These are phyloP conservation scores for Sebastes vulpes DNA, from an alignment of 2,797 vertebrate species.

Conservation along the genomic window DNA sequence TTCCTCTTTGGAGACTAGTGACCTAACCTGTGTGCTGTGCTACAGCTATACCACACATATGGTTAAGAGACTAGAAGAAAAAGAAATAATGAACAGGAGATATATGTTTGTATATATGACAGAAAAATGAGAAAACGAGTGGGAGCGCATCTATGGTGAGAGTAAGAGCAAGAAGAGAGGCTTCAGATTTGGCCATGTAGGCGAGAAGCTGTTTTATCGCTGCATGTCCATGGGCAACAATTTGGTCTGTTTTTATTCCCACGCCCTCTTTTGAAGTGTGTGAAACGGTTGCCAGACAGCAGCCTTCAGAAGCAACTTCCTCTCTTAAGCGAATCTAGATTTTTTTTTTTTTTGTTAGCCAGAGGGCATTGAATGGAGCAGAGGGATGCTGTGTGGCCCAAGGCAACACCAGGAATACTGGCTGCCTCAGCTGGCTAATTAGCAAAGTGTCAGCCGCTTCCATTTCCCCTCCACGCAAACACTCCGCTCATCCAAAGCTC, in stretches of 20 bases:
- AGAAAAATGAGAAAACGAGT: slow-evolving; percentile 30
- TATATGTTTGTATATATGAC: background rate
- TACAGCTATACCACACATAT: slow-evolving; percentile 16
- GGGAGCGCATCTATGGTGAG: slow-evolving; percentile 37
- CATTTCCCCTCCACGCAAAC: background rate
- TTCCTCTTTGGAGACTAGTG: slow-evolving; percentile 41
- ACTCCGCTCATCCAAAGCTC: slow-evolving; percentile 6
- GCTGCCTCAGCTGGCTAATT: slow-evolving; percentile 62
- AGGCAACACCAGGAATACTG: slow-evolving; percentile 50
- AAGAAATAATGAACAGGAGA: slow-evolving; percentile 18
- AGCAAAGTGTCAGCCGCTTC: slow-evolving; percentile 34
- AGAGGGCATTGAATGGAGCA: slow-evolving; percentile 64
- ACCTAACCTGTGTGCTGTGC: slow-evolving; percentile 32
- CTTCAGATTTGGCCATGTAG: slow-evolving; percentile 49
- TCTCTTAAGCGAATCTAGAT: slow-evolving; percentile 31
- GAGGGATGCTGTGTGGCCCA: slow-evolving; percentile 59
- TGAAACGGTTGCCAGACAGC: slow-evolving; percentile 61
- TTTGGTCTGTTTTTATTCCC: slow-evolving; percentile 60
- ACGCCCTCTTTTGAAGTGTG: slow-evolving; percentile 63
- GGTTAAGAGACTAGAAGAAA: slow-evolving; percentile 12
- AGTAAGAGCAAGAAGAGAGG: slow-evolving; percentile 23
- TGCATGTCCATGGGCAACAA: slow-evolving; percentile 60
- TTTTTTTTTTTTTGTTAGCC: slow-evolving; percentile 39
- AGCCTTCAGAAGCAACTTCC: slow-evolving; percentile 43
- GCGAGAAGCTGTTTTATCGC: slow-evolving; percentile 50